A percentile compares a stretch with the other conserved stretches of the same genome.
Evolutionary conservation across 2,113 vertebrate species (phyloP).

Genomic region (Odocoileus hemionus): DNA sequence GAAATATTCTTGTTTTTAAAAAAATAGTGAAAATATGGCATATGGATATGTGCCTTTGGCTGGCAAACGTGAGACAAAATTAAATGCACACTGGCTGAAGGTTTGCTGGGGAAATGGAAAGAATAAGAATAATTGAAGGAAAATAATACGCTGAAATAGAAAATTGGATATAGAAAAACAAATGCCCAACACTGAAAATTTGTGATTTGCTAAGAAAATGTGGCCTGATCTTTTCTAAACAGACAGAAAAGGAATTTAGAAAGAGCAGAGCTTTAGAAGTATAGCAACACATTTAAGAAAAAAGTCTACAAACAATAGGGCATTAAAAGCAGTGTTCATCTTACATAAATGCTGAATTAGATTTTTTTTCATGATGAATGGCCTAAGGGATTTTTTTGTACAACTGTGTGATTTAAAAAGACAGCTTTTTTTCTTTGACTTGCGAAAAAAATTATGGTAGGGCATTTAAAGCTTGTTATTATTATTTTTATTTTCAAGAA

Average conservation of each 20-base stretch:
- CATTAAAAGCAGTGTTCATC: slow-evolving; percentile 43
- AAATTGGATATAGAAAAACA: background rate
- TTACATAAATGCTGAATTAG: slow-evolving; percentile 50
- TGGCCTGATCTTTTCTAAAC: slow-evolving; percentile 36
- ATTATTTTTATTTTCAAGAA: slow-evolving; percentile 63
- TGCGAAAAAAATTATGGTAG: slow-evolving; percentile 21
- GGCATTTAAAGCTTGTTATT: slow-evolving; percentile 63
- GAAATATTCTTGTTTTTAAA: background rate
- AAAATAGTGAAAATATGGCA: background rate
- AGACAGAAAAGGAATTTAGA: background rate
- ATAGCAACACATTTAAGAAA: slow-evolving; percentile 63
- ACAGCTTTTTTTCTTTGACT: slow-evolving; percentile 58
- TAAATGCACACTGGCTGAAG: background rate
- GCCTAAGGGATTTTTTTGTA: slow-evolving; percentile 55
- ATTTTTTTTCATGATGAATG: background rate
- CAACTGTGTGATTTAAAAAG: slow-evolving; percentile 65
- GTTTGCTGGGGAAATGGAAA: background rate
- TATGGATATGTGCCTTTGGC: background rate
- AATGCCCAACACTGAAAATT: background rate
- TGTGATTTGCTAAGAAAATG: slow-evolving; percentile 25
- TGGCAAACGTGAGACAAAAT: background rate
- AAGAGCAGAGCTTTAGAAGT: slow-evolving; percentile 32
- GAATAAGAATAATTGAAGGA: background rate
- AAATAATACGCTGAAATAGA: background rate
- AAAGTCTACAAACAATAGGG: slow-evolving; percentile 1